These are phyloP conservation scores for Patagioenas fasciata DNA, from an alignment of 2,113 vertebrate genomes.

Conservation along the genomic window DNA sequence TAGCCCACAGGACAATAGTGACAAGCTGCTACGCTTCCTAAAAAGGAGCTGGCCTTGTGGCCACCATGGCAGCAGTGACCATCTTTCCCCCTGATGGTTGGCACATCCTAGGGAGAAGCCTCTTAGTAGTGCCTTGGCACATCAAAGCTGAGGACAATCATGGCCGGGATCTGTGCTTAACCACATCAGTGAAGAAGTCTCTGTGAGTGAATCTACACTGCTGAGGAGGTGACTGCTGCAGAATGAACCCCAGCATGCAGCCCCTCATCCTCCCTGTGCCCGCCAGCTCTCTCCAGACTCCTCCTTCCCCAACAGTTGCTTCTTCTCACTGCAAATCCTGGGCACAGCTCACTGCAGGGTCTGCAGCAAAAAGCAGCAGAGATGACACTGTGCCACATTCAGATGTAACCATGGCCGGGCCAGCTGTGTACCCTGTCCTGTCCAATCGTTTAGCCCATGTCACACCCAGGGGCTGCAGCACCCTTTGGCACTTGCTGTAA, in stretches of 20 bases:
- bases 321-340: not conserved
- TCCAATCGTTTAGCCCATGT: not conserved
- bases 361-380: not conserved
- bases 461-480: not conserved
- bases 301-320: not conserved
- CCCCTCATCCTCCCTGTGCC: not conserved
- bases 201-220: not conserved
- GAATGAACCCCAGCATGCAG: not conserved
- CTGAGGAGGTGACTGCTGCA: not conserved
- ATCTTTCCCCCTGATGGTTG: not conserved
- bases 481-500: not conserved
- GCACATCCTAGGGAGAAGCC: not conserved
- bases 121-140: not conserved
- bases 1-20: not conserved
- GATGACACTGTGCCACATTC: fast-evolving
- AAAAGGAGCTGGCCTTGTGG: not conserved
- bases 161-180: not conserved
- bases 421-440: not conserved
- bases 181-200: not conserved
- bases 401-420: not conserved
- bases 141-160: not conserved
- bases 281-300: fast-evolving
- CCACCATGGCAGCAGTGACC: not conserved
- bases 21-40: not conserved
- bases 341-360: not conserved